Evolutionary conservation across 1,140 invertebrate species (phyloP).

Genomic region (Brachionus rubens): DNA sequence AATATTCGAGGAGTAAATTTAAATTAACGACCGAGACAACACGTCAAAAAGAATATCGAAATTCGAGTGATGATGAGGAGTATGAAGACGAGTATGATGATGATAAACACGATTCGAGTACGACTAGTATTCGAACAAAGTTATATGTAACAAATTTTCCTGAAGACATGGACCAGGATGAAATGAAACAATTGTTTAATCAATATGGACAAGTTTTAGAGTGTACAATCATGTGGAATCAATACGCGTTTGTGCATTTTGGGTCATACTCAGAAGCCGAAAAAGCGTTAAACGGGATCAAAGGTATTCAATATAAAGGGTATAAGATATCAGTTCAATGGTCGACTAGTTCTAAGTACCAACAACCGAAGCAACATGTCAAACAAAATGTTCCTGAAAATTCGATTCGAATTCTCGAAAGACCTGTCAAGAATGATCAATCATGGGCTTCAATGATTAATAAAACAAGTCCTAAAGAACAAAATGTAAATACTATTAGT

Average conservation of each 20-base stretch:
- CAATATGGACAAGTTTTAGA: constrained; percentile 37
- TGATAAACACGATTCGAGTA: background rate
- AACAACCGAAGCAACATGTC: constrained; percentile 20
- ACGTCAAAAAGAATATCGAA: no score
- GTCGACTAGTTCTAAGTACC: constrained; percentile 45
- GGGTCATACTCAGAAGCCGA: constrained; percentile 39
- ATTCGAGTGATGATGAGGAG: background rate
- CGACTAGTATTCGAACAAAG: background rate
- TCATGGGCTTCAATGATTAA: no score
- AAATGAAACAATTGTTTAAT: constrained; percentile 44
- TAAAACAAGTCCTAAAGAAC: no score
- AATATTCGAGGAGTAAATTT: constrained; percentile 43
- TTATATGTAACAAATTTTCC: constrained; percentile 45
- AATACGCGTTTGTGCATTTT: constrained; percentile 46
- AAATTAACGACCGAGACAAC: background rate
- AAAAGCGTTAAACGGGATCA: constrained; percentile 34
- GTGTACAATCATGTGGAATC: constrained; percentile 46
- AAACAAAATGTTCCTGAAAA: background rate
- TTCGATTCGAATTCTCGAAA: background rate
- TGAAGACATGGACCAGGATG: constrained; percentile 45
- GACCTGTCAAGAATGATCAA: no score
- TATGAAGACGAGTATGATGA: background rate
- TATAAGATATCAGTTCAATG: constrained; percentile 41
- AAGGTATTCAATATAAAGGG: constrained; percentile 29
- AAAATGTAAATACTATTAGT: background rate